Evolutionary conservation across 2,888 invertebrate genomes (phyloP).

Genomic region (Netelia melanura): DNA sequence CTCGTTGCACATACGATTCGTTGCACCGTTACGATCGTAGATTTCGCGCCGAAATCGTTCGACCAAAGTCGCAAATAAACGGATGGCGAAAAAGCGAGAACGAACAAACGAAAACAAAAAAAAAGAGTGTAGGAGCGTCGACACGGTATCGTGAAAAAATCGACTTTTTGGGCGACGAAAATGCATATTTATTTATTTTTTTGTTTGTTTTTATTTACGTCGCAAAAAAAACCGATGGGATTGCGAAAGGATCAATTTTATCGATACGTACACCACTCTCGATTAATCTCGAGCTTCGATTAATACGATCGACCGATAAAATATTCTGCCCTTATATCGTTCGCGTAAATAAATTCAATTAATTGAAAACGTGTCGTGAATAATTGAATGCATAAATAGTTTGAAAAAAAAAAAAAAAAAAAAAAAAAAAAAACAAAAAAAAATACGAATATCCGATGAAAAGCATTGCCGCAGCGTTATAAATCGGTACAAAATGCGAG

Average conservation of each 20-base stretch:
- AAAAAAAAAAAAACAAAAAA: background rate
- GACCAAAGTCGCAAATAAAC: constrained; percentile 55
- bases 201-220: background rate
- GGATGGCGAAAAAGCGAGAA: constrained; percentile 24
- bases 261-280: background rate
- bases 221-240: background rate
- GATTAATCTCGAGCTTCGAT: too few relatives aligned
- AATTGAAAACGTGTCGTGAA: constrained; percentile 23
- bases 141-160: too few relatives aligned
- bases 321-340: background rate
- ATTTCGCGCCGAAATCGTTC: constrained; percentile 66
- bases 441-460: background rate
- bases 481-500: constrained; percentile 28
- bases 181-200: too few relatives aligned
- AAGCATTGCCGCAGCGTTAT: constrained; percentile 9
- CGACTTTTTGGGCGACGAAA: too few relatives aligned
- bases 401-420: background rate
- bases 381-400: constrained; percentile 32
- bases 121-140: background rate
- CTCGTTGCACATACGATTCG: constrained; percentile 31
- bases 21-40: constrained; percentile 60
- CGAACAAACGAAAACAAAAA: background rate
- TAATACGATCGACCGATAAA: background rate
- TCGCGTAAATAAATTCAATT: constrained; percentile 32
- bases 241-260: background rate